Conservation (phyloP, 1,140 invertebrate genomes). For the Agrypnia vestita region DNA sequence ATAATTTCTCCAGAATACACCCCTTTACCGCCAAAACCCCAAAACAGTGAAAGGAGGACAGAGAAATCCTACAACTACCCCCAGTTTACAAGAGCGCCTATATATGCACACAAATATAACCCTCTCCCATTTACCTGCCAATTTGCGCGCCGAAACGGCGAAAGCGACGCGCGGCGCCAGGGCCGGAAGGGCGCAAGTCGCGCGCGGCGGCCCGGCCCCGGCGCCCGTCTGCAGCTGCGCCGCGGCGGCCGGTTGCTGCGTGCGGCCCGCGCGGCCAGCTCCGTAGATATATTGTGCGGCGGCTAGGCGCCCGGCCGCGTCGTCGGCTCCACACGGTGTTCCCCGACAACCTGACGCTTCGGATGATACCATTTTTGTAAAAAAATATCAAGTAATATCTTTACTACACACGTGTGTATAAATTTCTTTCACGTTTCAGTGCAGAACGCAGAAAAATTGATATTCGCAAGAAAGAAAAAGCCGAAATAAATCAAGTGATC, state of each 20-base stretch:
- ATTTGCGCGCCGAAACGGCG: constrained; percentile 41
- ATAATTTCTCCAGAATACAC: constrained; percentile 45
- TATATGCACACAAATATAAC: constrained; percentile 59
- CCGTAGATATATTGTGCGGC: constrained; percentile 59
- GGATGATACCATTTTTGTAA: background rate
- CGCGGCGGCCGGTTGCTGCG: constrained; percentile 38
- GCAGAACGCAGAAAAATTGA: no score
- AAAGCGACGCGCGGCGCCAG: constrained; percentile 34
- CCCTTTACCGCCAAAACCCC: constrained; percentile 58
- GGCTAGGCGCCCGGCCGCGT: constrained; percentile 55
- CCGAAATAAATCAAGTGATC: no score
- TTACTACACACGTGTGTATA: no score
- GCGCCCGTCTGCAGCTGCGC: background rate
- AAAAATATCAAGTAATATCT: no score
- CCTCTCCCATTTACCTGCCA: constrained; percentile 59
- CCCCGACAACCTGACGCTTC: background rate
- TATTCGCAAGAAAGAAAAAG: no score
- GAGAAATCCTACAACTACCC: constrained; percentile 61
- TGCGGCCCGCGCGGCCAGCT: constrained; percentile 17
- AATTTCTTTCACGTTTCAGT: no score
- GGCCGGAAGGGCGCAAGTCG: constrained; percentile 37
- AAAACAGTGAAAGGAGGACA: constrained; percentile 62
- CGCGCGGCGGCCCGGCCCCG: background rate
- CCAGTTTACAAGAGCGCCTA: constrained; percentile 57
- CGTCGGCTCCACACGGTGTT: constrained; percentile 39